Evolutionary conservation across 2,888 invertebrate genomes (phyloP), one percentile per base, ranked within the genome.

Genomic region (Shargacucullia verbasci): DNA sequence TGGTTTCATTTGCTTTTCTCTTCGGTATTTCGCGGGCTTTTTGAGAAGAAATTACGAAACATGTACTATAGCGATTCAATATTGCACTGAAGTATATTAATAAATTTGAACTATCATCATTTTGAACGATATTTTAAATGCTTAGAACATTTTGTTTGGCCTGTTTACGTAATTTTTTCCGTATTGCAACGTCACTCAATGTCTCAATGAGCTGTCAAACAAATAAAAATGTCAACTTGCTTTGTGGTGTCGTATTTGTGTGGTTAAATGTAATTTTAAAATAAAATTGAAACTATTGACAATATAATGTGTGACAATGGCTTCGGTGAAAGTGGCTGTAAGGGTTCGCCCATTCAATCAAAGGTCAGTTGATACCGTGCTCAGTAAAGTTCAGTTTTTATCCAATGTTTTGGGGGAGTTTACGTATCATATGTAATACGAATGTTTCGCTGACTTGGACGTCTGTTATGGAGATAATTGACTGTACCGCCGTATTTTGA

Each of bases 301-400:
- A 87, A 88, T 89, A 94, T 94, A 93, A 94, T 94, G 94, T 88
- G 91, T 90, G 87, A 94, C 84, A 91, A 98, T 98, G 98, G 98
- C 98, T 86, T 98, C 98, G 81, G 97, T 98, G 83, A 98, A 98
- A 95, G 98, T 98, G 87, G 98, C 98, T 84, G 98, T 98, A 80
- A 96, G 98, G 94, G 97, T 98, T 92, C 96, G 98, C 88, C 98
- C 98, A 91, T 97, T 98, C 93, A 98, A 97, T 94, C 96, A 97
- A 93, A 97, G 98, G 98, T 98, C 87, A 84, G 89, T 80, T 52
- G 14, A 48, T 69, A 60, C 43, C 60, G 29, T 57, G 52, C 62
- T 67, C 68, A 61, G 29, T 56, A 70, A 78, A 77, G 60, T 52
- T 41, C 6, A 46, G 39, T 37, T 59, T 68, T 69, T 53, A 34